phyloP scores from a whole-genome alignment of 2,113 vertebrate species.

The Poecile atricapillus region DNA sequence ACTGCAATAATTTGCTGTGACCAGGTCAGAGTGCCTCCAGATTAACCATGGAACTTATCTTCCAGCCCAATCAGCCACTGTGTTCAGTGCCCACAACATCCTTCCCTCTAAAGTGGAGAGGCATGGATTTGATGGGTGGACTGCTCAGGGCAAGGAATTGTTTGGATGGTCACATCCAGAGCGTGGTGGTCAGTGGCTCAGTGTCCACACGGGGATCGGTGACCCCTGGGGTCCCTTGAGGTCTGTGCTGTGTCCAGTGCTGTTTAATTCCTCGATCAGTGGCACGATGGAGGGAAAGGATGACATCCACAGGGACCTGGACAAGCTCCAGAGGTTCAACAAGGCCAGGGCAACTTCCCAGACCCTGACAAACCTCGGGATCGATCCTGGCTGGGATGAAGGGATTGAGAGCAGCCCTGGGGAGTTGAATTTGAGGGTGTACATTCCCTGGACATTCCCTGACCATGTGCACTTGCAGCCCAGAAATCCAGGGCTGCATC shows the following conservation, averaged over 20 bases:
- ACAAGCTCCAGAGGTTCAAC: neutral
- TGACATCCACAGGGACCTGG: neutral
- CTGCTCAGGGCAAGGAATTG: neutral
- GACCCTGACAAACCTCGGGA: fast-evolving
- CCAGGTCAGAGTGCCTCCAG: neutral
- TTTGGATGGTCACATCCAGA: neutral
- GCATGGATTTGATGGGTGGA: fast-evolving
- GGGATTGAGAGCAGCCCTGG: neutral
- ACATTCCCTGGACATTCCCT: neutral
- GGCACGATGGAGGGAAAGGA: fast-evolving
- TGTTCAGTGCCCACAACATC: neutral
- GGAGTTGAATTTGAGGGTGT: neutral
- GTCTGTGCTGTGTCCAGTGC: neutral
- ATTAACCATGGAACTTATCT: neutral
- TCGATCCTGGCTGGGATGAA: neutral
- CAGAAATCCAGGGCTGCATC: neutral
- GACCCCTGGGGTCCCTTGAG: neutral
- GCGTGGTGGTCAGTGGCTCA: neutral
- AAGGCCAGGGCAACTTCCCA: neutral
- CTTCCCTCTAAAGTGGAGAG: no score
- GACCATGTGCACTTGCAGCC: neutral
- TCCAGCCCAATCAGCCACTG: neutral
- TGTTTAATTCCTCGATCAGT: neutral
- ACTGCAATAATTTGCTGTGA: neutral
- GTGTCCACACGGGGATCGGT: neutral